Evolutionary conservation across 2,888 invertebrate genomes (phyloP), one percentile per base, ranked within the genome.

Genomic region (Catonia carolina): DNA sequence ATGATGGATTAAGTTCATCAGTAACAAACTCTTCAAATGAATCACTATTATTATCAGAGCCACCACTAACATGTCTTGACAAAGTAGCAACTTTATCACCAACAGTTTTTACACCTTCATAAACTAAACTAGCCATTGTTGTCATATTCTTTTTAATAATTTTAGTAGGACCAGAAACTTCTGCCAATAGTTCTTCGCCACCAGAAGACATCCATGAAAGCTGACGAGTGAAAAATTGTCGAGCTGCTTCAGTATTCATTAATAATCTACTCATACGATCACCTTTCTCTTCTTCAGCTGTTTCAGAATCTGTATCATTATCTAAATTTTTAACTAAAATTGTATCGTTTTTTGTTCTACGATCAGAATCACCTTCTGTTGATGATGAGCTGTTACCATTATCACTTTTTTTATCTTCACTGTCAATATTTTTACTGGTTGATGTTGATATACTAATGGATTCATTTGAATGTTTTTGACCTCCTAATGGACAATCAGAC

Each of bases 191-290:
- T 66, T 84, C 84, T 69, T 85, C 85, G 47, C 83, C 82, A n/a
- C 73, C 72, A 1, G 73, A 72, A 8, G 84, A 83, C 52, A 86
- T 84, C 82, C 85, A 84, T 1, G 85, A 84, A 17, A 86, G 73
- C 67, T 88, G 88, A 64, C 82, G 77, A 15, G 84, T 85, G 51
- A 89, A 71, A 72, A 85, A 89, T 66, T 88, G 85, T 65, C 82
- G 79, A 2, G 88, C 87, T 45, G 85, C 85, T 73, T 85, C 85
- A 23, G 86, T 85, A 69, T 87, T 86, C n/a, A 86, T 81, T 69
- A 86, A 84, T 66, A 85, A 82, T 65, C 83, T 82, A 66, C 83
- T 84, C 57, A 77, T 73, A 66, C 79, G 79, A 52, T 70, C 71
- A 45, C 72, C 71, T 54, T 69, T 70, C 15, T 54, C 59, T 14